Conservation (phyloP, 2,113 vertebrate genomes). For the Sceloporus tristichus region DNA sequence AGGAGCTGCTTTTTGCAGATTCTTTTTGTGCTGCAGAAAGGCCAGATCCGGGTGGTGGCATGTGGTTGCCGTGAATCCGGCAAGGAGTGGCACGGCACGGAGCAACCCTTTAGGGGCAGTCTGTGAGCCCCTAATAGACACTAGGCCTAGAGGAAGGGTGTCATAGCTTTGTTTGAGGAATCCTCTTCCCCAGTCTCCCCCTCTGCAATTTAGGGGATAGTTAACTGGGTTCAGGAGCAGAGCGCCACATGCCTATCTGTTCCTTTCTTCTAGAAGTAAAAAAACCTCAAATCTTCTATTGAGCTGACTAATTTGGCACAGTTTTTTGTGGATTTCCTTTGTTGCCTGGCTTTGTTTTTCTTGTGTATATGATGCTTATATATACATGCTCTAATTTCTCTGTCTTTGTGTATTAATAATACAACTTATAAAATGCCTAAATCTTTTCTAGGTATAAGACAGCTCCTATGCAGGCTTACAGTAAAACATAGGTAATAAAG, state of each 20-base stretch:
- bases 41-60: no score
- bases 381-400: not conserved
- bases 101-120: no score
- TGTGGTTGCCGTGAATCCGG: no score
- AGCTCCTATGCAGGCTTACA: not conserved
- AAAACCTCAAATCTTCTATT: not conserved
- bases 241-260: not conserved
- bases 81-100: no score
- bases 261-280: not conserved
- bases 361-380: not conserved
- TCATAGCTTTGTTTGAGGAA: no score
- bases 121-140: no score
- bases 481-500: not conserved
- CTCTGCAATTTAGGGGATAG: not conserved
- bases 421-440: not conserved
- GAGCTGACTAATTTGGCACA: not conserved
- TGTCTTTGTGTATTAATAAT: not conserved
- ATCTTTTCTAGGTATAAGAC: not conserved
- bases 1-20: no score
- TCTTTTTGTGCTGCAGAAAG: no score
- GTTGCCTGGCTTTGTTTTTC: not conserved
- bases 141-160: no score
- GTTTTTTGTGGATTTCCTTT: not conserved
- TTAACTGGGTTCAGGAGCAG: not conserved
- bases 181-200: not conserved